Conservation (phyloP, 2,888 invertebrate species). For the Dynastes hyllus region DNA sequence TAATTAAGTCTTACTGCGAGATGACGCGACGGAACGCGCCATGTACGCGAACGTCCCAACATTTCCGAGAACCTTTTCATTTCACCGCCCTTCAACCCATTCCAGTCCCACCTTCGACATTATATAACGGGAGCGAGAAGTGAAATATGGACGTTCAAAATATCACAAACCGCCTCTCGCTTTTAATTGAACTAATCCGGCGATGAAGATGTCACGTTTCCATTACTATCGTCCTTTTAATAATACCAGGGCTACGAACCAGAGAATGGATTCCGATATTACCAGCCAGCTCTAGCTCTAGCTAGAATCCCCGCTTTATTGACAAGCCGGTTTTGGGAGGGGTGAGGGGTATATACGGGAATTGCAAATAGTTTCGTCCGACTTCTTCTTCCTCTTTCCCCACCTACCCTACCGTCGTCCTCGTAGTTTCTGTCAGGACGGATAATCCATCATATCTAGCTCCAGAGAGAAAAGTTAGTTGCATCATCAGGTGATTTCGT, state of each 20-base stretch:
- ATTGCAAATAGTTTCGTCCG: too few relatives aligned
- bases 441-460: too few relatives aligned
- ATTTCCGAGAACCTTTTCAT: not conserved
- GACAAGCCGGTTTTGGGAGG: too few relatives aligned
- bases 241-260: not conserved
- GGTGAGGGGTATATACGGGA: too few relatives aligned
- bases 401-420: too few relatives aligned
- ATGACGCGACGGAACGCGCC: not conserved
- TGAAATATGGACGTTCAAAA: conserved; percentile 4
- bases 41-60: too few relatives aligned
- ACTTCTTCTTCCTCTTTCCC: too few relatives aligned
- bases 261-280: not conserved
- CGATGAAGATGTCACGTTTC: conserved; percentile 42
- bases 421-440: too few relatives aligned
- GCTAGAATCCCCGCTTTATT: too few relatives aligned
- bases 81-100: not conserved
- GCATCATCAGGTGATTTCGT: too few relatives aligned
- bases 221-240: conserved; percentile 11
- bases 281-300: too few relatives aligned
- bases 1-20: conserved; percentile 28
- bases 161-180: conserved; percentile 22
- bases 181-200: conserved; percentile 45
- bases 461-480: too few relatives aligned
- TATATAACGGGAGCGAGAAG: not conserved
- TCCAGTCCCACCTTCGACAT: not conserved